phyloP scores from a whole-genome alignment of 2,113 vertebrate species.

The Periophthalmus modestus region DNA sequence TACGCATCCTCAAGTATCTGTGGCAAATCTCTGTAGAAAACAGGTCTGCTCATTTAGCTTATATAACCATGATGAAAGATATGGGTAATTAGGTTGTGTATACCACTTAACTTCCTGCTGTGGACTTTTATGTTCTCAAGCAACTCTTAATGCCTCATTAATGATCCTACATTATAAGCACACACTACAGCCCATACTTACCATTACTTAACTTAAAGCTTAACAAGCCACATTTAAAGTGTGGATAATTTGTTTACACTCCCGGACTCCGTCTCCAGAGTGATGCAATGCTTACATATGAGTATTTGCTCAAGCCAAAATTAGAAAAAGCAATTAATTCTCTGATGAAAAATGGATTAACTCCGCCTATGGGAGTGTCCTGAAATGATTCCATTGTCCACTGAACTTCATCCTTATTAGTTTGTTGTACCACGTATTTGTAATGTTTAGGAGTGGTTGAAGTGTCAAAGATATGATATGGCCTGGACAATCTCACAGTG shows the following conservation, averaged over 20 bases:
- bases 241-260: background rate
- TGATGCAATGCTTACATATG: background rate
- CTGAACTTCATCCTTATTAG: too few relatives aligned
- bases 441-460: background rate
- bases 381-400: background rate
- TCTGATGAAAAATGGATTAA: background rate
- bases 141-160: background rate
- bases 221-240: background rate
- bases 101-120: conserved; percentile 5
- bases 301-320: background rate
- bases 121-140: background rate
- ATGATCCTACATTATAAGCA: background rate
- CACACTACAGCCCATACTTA: background rate
- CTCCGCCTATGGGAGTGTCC: background rate
- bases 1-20: background rate
- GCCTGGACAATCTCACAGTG: background rate
- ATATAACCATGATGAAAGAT: background rate
- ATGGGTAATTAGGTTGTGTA: conserved; percentile 3
- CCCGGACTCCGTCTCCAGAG: background rate
- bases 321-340: background rate
- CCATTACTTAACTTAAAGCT: background rate
- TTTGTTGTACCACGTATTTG: background rate
- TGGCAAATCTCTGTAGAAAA: background rate
- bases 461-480: background rate
- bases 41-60: background rate